A percentile compares a stretch with the other conserved stretches of the same genome.
Conservation (phyloP, 2,888 invertebrate genomes). For the Gonocerus acuteangulatus region DNA sequence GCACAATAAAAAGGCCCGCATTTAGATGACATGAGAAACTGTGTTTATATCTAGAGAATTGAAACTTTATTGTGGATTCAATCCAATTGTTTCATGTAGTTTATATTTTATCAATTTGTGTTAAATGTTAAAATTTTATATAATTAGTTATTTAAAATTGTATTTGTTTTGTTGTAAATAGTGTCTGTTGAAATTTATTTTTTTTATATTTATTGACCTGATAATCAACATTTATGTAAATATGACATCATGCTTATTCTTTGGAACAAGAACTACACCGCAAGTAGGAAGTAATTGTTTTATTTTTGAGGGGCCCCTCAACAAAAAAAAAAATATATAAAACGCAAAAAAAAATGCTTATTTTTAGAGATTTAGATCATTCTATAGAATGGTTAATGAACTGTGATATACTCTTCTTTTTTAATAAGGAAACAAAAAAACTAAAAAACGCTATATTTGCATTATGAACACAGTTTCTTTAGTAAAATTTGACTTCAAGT, state of each 20-base stretch:
- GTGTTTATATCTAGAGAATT: slow-evolving; percentile 17
- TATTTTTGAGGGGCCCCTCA: neutral
- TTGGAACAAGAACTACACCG: slow-evolving; percentile 6
- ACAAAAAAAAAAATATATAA: neutral
- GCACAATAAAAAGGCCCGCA: slow-evolving; percentile 20
- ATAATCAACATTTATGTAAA: slow-evolving; percentile 9
- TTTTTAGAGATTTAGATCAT: slow-evolving; percentile 22
- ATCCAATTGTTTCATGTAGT: slow-evolving; percentile 2
- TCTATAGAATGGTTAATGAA: slow-evolving; percentile 26
- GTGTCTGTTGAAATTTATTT: slow-evolving; percentile 5
- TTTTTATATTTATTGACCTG: neutral
- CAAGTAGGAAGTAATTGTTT: neutral
- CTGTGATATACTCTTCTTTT: slow-evolving; percentile 27
- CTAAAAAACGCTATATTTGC: slow-evolving; percentile 5
- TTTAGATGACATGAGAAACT: slow-evolving; percentile 17
- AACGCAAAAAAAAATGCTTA: neutral
- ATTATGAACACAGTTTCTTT: slow-evolving; percentile 35
- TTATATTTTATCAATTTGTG: neutral
- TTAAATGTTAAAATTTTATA: slow-evolving; percentile 5
- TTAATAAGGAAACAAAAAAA: slow-evolving; percentile 17
- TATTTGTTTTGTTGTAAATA: slow-evolving; percentile 14
- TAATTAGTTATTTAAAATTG: neutral
- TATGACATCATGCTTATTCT: slow-evolving; percentile 10
- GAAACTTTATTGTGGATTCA: neutral
- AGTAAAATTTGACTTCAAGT: slow-evolving; percentile 20